Conservation (phyloP, 2,113 vertebrate species). For the rabbit (Oryctolagus cuniculus) region mOryCun1.1 NC_091443.1:88451501-88452000, state of each 20-base stretch:
- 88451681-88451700: not conserved
- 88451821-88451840: slow-evolving; percentile 19
- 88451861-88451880: not conserved
- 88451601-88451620: not conserved
- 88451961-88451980: not conserved
- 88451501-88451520: too few relatives aligned
- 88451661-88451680: not conserved
- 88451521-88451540: too few relatives aligned
- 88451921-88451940: not conserved
- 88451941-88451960: not conserved
- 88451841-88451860: not conserved
- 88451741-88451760: not conserved
- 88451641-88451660: not conserved
- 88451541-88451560: not conserved
- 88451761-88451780: not conserved
- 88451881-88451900: not conserved
- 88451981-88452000: not conserved
- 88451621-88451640: not conserved
- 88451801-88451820: not conserved
- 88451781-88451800: not conserved
- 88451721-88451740: not conserved
- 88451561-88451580: not conserved
- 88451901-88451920: not conserved
- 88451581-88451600: too few relatives aligned
- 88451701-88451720: not conserved